Evolutionary conservation across 2,797 vertebrate species (phyloP).

Genomic region (Coranthus polyacanthus): DNA sequence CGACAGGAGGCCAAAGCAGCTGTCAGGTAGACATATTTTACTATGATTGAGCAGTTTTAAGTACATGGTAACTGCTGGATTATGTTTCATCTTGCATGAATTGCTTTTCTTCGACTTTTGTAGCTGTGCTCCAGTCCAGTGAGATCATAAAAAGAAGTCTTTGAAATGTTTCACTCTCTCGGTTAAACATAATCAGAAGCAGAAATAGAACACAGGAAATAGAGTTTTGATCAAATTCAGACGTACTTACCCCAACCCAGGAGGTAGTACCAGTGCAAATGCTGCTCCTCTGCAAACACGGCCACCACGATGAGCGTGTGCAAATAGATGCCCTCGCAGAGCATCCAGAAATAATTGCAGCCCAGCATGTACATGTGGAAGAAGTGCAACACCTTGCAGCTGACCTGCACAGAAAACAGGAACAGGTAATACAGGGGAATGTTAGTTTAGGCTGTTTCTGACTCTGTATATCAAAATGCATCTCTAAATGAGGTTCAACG

Average conservation of each 20-base stretch:
- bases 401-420: slow-evolving; percentile 81
- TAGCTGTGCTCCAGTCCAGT: slow-evolving; percentile 1
- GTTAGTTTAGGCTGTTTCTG: neutral
- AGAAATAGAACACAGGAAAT: neutral
- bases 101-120: slow-evolving; percentile 25
- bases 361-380: slow-evolving; percentile 97
- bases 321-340: slow-evolving; percentile 97
- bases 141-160: neutral
- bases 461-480: neutral
- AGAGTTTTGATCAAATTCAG: neutral
- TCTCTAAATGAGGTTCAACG: neutral
- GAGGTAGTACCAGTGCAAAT: slow-evolving; percentile 96
- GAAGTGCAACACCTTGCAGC: slow-evolving; percentile 96
- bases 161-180: neutral
- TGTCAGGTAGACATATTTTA: slow-evolving; percentile 36
- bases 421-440: neutral
- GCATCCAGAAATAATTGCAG: slow-evolving; percentile 99
- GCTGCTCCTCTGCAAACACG: slow-evolving; percentile 93
- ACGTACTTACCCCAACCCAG: slow-evolving; percentile 95
- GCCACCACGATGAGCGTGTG: slow-evolving; percentile 97
- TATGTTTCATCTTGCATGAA: slow-evolving; percentile 18
- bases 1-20: slow-evolving; percentile 51
- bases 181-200: neutral
- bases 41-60: neutral
- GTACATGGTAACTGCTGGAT: slow-evolving; percentile 13